Conservation (phyloP, 2,888 invertebrate genomes). For the Macropis europaea region DNA sequence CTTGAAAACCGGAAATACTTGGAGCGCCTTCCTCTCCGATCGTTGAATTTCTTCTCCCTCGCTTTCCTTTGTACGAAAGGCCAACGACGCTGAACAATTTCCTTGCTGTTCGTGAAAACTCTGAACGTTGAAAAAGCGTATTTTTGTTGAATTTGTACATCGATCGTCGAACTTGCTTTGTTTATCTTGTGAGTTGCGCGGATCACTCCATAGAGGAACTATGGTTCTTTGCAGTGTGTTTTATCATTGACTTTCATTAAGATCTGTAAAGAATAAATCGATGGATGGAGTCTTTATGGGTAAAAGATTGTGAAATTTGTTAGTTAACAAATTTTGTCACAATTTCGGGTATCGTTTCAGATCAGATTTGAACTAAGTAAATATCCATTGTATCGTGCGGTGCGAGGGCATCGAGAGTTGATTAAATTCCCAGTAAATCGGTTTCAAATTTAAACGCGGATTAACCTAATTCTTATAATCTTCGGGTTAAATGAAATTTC, state of each 20-base stretch:
- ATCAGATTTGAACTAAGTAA: neutral
- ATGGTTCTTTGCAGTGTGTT: too few species aligned
- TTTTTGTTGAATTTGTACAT: conserved; percentile 2
- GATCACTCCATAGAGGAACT: conserved; percentile 12
- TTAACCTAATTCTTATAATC: conserved; percentile 49
- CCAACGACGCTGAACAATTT: conserved; percentile 1
- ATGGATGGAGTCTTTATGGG: too few species aligned
- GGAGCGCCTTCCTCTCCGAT: neutral
- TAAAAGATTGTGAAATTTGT: too few species aligned
- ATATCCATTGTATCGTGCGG: conserved; percentile 7
- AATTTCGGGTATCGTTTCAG: neutral
- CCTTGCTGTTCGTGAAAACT: neutral
- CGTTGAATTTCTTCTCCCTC: neutral
- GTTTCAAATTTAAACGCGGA: conserved; percentile 39
- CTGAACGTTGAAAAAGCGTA: too few species aligned
- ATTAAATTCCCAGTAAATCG: conserved; percentile 40
- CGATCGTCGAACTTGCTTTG: conserved; percentile 23
- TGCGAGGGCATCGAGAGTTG: conserved; percentile 13
- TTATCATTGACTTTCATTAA: too few species aligned
- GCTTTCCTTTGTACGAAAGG: neutral
- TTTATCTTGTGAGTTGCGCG: conserved; percentile 42
- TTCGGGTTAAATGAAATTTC: conserved; percentile 42
- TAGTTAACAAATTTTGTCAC: neutral
- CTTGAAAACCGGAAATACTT: neutral
- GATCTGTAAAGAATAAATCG: too few species aligned